Conservation (phyloP, 1,140 invertebrate species). For the Drosophila lacertosa region DNA sequence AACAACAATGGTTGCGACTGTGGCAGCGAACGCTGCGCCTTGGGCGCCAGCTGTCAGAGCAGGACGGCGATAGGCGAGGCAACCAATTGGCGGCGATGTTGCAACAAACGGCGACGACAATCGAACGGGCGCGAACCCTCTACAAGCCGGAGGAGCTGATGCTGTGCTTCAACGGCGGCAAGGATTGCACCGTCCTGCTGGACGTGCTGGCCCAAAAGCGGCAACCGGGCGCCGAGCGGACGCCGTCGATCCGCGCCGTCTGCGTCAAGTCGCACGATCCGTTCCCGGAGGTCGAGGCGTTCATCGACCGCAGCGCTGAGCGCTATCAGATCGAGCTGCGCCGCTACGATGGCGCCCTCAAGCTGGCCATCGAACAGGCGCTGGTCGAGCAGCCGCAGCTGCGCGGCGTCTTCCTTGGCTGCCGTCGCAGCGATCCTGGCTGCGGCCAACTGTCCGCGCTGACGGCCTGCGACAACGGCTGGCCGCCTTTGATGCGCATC, state of each 20-base stretch:
- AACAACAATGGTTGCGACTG: slow-evolving; percentile 1
- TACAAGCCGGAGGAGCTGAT: slow-evolving; percentile 90
- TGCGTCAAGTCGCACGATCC: slow-evolving; percentile 90
- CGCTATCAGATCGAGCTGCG: slow-evolving; percentile 90
- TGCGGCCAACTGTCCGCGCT: slow-evolving; percentile 20
- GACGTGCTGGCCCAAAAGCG: slow-evolving; percentile 86
- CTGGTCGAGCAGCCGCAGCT: slow-evolving; percentile 87
- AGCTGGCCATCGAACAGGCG: slow-evolving; percentile 87
- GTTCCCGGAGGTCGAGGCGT: slow-evolving; percentile 94
- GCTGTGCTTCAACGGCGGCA: slow-evolving; percentile 97
- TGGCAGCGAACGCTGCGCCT: neutral
- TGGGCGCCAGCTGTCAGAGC: too few relatives aligned
- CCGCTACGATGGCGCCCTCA: slow-evolving; percentile 88
- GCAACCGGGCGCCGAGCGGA: too few relatives aligned
- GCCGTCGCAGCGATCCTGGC: slow-evolving; percentile 92
- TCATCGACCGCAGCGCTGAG: slow-evolving; percentile 88
- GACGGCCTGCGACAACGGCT: slow-evolving; percentile 91
- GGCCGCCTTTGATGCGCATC: slow-evolving; percentile 94
- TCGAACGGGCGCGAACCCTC: slow-evolving; percentile 30
- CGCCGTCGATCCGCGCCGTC: slow-evolving; percentile 85
- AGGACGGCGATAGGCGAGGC: neutral
- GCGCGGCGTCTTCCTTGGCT: slow-evolving; percentile 95
- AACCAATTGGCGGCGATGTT: slow-evolving; percentile 12
- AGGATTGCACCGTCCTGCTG: slow-evolving; percentile 96
- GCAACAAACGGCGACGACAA: slow-evolving; percentile 10